Evolutionary conservation across 2,888 invertebrate genomes (phyloP), one percentile per base, ranked within the genome.

Genomic region (Caenorhabditis japonica): DNA sequence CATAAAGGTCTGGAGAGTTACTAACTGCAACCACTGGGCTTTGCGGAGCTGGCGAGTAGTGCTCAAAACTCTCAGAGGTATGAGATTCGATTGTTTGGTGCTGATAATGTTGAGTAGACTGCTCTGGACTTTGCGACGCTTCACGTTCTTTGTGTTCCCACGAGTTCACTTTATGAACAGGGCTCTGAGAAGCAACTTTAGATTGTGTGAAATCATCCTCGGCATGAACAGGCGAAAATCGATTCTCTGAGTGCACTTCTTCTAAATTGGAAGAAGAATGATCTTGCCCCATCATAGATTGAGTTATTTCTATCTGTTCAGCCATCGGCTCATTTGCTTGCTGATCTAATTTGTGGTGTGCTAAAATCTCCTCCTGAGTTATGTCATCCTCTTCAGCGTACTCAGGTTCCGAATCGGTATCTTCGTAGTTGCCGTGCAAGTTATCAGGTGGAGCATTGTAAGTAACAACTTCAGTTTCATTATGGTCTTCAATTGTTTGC

Each of bases 351-450:
- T n/a, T n/a, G n/a, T n/a, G 53, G 17, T 21, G 25, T 15, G 19
- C 27, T 5, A 41, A n/a, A 17, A 23, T 7, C 34, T 66, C 51
- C 13, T 69, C 74, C n/a, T 36, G 55, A 46, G 38, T 25, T 23
- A 53, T 59, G 12, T 38, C 30, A 30, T 75, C 75, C 21, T 75
- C 75, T 25, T 72, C 72, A 15, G 75, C 75, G 52, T 75, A 75
- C 38, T 75, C 75, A 15, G 75, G 75, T 19, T 75, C 75, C 1
- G 75, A 75, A 30, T 72, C 72, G 44, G 47, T 58, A 17, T 69
- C 62, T 3, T 62, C 66, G 27, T 55, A 47, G 25, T 69, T 52
- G 0, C 59, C 68, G 41, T 60, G 59, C 8, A 27, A 27, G 27
- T n/a, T 13, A 39, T 53, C 19, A 15, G 21, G 27, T 7, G 55